Percentiles rank a stretch among this genome's conserved stretches.
phyloP scores from a whole-genome alignment of 2,797 vertebrate genomes.

The Alfaro cultratus region DNA sequence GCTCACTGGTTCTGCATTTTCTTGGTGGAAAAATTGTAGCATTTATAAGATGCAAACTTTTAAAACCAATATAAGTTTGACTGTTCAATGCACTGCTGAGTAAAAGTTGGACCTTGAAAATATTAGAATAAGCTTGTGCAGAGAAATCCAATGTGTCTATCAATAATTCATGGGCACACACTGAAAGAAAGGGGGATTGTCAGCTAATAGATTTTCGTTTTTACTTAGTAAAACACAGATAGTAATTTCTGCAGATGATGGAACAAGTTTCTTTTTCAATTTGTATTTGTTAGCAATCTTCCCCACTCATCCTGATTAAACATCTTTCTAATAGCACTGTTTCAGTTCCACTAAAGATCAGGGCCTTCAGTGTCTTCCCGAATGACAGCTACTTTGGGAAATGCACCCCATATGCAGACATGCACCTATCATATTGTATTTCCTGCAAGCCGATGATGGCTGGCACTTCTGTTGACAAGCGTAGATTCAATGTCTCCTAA shows the following conservation, averaged over 20 bases:
- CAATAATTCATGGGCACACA: slow-evolving; percentile 79
- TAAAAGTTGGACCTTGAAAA: slow-evolving; percentile 54
- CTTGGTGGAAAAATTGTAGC: neutral
- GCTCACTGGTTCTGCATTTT: neutral
- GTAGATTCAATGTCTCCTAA: slow-evolving; percentile 46
- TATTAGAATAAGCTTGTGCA: slow-evolving; percentile 52
- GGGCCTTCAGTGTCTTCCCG: slow-evolving; percentile 65
- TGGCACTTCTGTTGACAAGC: slow-evolving; percentile 70
- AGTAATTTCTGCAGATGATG: slow-evolving; percentile 47
- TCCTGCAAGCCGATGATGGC: slow-evolving; percentile 54
- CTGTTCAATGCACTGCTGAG: slow-evolving; percentile 9
- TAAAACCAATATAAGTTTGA: slow-evolving; percentile 16
- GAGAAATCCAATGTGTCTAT: slow-evolving; percentile 56
- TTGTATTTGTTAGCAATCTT: slow-evolving; percentile 20
- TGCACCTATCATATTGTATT: slow-evolving; percentile 70
- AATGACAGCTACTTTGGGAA: slow-evolving; percentile 60
- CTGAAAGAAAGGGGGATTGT: slow-evolving; percentile 74
- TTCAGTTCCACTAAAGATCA: slow-evolving; percentile 54
- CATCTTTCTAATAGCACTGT: slow-evolving; percentile 36
- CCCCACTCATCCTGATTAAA: slow-evolving; percentile 19
- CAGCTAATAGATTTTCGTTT: slow-evolving; percentile 67
- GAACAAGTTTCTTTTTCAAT: slow-evolving; percentile 19
- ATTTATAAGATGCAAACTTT: neutral
- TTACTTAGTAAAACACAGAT: slow-evolving; percentile 53
- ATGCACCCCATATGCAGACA: slow-evolving; percentile 47